A percentile compares a stretch with the other conserved stretches of the same genome.
Evolutionary conservation across 2,888 invertebrate genomes (phyloP).

Genomic region (Hypsopygia costalis): DNA sequence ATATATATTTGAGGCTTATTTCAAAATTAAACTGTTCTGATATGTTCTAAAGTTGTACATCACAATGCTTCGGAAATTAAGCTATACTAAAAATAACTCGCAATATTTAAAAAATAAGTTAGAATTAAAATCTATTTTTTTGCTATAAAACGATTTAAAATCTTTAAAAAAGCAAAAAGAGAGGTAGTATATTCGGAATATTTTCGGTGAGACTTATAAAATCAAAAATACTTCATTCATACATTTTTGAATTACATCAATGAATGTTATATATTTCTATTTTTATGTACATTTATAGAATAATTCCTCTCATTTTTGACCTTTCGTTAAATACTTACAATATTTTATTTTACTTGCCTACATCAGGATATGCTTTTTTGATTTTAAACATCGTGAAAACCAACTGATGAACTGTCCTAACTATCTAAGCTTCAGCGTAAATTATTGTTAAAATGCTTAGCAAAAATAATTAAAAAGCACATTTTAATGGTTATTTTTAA

Average conservation of each 20-base stretch:
- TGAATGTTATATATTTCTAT: slow-evolving; percentile 47
- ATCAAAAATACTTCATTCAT: slow-evolving; percentile 9
- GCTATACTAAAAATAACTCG: slow-evolving; percentile 7
- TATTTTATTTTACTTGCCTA: slow-evolving; percentile 51
- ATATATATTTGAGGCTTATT: slow-evolving; percentile 46
- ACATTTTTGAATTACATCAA: slow-evolving; percentile 36
- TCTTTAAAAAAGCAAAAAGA: slow-evolving; percentile 20
- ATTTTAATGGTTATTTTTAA: slow-evolving; percentile 22
- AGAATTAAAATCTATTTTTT: slow-evolving; percentile 3
- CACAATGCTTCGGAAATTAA: slow-evolving; percentile 31
- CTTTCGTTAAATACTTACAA: slow-evolving; percentile 69
- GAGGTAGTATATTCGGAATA: slow-evolving; percentile 43
- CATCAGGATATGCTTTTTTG: slow-evolving; percentile 63
- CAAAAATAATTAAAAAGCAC: slow-evolving; percentile 58
- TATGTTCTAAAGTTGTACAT: slow-evolving; percentile 66
- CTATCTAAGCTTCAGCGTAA: slow-evolving; percentile 39
- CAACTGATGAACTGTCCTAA: slow-evolving; percentile 17
- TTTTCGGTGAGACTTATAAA: slow-evolving; percentile 19
- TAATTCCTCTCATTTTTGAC: slow-evolving; percentile 78
- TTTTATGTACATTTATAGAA: slow-evolving; percentile 71
- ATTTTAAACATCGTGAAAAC: slow-evolving; percentile 25
- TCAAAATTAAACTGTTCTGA: slow-evolving; percentile 49
- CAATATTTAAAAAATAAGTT: background rate
- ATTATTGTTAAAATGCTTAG: slow-evolving; percentile 49
- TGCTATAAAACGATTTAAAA: slow-evolving; percentile 15